A percentile compares a stretch with the other conserved stretches of the same genome.
Conservation (phyloP, 2,113 vertebrate genomes). For the Pontoporia blainvillei region DNA sequence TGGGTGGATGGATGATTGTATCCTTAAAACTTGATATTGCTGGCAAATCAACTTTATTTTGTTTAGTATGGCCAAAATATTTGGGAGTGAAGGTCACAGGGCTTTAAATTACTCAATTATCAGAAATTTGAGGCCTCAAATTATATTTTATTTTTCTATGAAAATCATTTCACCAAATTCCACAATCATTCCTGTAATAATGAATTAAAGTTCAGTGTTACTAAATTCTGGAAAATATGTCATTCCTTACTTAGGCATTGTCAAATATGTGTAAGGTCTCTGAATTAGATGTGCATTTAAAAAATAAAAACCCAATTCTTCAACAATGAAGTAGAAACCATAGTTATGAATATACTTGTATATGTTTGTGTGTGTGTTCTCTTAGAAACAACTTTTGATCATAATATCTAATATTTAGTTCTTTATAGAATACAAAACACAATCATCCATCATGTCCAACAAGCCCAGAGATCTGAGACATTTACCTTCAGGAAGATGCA, state of each 20-base stretch:
- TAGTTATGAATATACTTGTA: not conserved
- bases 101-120: not conserved
- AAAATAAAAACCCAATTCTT: not conserved
- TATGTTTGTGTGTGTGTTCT: not conserved
- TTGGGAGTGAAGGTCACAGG: not conserved
- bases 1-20: fast-evolving
- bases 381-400: not conserved
- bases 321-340: not conserved
- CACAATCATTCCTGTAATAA: not conserved
- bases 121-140: not conserved
- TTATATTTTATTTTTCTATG: not conserved
- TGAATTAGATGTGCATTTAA: not conserved
- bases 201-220: not conserved
- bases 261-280: not conserved
- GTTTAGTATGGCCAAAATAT: not conserved
- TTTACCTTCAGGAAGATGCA: not conserved
- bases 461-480: not conserved
- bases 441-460: fast-evolving
- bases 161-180: not conserved
- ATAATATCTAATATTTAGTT: not conserved
- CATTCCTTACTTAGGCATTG: not conserved
- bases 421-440: not conserved
- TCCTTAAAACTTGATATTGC: not conserved
- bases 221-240: not conserved
- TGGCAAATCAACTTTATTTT: not conserved